Conservation (phyloP, 2,888 invertebrate species). For the Silvanus unidentatus region DNA sequence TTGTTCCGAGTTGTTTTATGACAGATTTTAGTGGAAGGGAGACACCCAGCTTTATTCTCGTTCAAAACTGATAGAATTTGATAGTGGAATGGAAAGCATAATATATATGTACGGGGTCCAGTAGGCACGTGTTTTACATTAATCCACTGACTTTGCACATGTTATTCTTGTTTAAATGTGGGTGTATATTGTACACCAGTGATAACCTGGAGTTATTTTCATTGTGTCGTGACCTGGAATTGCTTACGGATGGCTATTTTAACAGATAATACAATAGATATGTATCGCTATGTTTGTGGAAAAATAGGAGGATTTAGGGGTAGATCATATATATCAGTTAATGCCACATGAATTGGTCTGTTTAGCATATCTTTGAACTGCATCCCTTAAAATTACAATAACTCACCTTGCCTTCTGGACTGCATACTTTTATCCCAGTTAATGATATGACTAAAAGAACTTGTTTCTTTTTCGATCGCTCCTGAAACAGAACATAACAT, state of each 20-base stretch:
- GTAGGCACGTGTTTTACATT: conserved; percentile 29
- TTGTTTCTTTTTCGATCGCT: conserved; percentile 60
- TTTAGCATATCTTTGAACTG: no score
- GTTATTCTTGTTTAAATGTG: conserved; percentile 7
- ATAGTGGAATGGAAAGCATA: background rate
- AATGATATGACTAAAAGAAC: conserved; percentile 70
- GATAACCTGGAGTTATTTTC: conserved; percentile 33
- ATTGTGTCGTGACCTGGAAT: conserved; percentile 37
- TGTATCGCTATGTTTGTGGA: conserved; percentile 1
- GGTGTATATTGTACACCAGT: no score
- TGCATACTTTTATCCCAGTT: conserved; percentile 78
- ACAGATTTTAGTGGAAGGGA: no score
- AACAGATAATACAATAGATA: conserved; percentile 11
- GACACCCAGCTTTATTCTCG: no score
- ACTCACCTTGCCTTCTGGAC: conserved; percentile 72
- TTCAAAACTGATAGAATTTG: background rate
- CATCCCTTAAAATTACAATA: background rate
- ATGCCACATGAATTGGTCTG: no score
- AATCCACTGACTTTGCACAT: conserved; percentile 32
- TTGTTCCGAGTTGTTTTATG: no score
- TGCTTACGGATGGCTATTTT: conserved; percentile 26
- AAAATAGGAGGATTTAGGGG: no score
- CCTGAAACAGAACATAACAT: conserved; percentile 51
- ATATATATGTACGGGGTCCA: background rate
- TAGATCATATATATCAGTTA: no score